Conservation (phyloP, 2,888 invertebrate species). For the Oligia fasciuncula region DNA sequence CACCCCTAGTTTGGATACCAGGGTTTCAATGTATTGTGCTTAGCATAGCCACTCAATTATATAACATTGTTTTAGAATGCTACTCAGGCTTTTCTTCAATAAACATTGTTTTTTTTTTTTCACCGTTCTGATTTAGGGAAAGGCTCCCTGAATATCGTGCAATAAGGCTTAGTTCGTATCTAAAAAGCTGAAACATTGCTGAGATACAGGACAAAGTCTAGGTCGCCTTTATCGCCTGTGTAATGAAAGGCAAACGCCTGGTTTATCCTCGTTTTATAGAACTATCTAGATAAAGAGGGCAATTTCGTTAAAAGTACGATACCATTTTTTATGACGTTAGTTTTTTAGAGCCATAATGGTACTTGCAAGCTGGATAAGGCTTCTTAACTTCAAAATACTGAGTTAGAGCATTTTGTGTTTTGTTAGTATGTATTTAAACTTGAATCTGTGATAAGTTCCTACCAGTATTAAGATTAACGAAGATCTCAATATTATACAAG, state of each 20-base stretch:
- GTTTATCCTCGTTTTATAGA: conserved; percentile 40
- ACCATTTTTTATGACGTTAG: conserved; percentile 30
- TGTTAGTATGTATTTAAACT: background rate
- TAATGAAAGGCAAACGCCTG: conserved; percentile 32
- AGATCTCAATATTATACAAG: background rate
- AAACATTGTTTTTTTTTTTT: no score
- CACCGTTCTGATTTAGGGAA: no score
- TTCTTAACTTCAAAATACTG: background rate
- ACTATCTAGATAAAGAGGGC: conserved; percentile 48
- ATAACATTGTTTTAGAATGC: no score
- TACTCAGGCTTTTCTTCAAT: no score
- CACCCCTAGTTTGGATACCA: no score
- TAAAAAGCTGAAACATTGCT: conserved; percentile 35
- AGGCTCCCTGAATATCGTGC: no score
- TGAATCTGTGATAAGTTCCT: background rate
- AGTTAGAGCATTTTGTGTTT: background rate
- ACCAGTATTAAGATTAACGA: background rate
- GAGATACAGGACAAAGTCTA: conserved; percentile 28
- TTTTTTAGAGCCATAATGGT: conserved; percentile 28
- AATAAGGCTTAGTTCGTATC: background rate
- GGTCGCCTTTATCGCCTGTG: conserved; percentile 47
- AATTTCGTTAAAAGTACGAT: conserved; percentile 26
- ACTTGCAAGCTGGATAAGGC: conserved; percentile 15
- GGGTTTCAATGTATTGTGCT: no score
- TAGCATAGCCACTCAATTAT: no score